Percentiles rank a stretch among this genome's conserved stretches.
Conservation (phyloP, 2,113 vertebrate species). For the Bujurquina vittata region DNA sequence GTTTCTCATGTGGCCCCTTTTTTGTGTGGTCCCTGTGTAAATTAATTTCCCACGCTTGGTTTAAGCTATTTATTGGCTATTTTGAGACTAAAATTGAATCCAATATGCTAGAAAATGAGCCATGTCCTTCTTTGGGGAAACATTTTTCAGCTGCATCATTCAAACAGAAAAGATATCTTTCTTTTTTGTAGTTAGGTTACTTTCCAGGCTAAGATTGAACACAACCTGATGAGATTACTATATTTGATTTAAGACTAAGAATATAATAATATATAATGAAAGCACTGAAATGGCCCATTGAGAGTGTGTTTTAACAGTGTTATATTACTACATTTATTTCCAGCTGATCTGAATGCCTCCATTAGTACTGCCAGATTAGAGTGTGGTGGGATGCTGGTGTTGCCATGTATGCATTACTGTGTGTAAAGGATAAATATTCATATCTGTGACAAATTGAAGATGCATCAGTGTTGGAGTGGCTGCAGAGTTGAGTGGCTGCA, state of each 20-base stretch:
- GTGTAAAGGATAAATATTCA: neutral
- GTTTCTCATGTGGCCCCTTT: no score
- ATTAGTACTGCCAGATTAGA: neutral
- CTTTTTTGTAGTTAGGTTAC: neutral
- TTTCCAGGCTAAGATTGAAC: neutral
- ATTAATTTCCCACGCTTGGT: neutral
- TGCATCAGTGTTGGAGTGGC: neutral
- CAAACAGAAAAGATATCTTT: no score
- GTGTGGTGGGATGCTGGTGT: neutral
- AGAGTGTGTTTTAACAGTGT: neutral
- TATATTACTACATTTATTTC: neutral
- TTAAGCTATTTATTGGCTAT: neutral
- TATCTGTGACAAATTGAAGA: neutral
- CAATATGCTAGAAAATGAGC: no score
- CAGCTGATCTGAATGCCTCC: neutral
- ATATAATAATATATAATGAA: neutral
- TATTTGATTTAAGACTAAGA: neutral
- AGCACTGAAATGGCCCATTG: no score
- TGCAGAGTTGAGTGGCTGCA: neutral
- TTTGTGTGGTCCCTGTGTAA: neutral
- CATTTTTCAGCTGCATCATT: neutral
- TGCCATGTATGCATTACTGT: neutral
- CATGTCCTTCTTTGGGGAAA: no score
- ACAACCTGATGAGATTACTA: neutral
- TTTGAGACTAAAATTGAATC: no score